Evolutionary conservation across 35 echinoderm and acorn worm genomes (phyloP).

Genomic region (Antedon bifida): DNA sequence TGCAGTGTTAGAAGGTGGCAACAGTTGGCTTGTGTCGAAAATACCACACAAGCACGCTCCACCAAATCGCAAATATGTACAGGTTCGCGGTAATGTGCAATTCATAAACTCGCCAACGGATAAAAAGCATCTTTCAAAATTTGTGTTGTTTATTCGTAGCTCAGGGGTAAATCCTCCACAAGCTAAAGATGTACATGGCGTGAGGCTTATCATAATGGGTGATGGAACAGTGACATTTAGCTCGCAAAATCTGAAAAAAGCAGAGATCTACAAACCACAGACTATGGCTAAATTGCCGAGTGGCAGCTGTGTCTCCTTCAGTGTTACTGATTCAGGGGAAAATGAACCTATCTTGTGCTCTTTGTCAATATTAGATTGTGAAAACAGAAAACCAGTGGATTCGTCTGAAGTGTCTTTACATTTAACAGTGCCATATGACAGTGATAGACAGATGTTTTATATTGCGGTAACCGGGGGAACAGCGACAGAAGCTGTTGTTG

Average conservation of each 20-base stretch:
- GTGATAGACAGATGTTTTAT: conserved; percentile 37
- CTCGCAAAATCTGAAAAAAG: conserved; percentile 42
- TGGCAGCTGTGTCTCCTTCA: conserved; percentile 64
- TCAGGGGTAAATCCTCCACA: conserved; percentile 64
- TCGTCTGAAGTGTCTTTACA: conserved; percentile 31
- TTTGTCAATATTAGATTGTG: conserved; percentile 46
- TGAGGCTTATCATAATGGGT: conserved; percentile 23
- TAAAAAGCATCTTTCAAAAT: neutral
- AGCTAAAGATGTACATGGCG: conserved; percentile 49
- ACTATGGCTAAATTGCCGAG: conserved; percentile 43
- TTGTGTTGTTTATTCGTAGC: conserved; percentile 34
- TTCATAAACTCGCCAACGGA: conserved; percentile 28
- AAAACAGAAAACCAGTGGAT: conserved; percentile 18
- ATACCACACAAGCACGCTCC: conserved; percentile 52
- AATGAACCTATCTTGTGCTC: conserved; percentile 41
- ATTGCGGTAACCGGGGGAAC: conserved; percentile 16
- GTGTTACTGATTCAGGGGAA: conserved; percentile 61
- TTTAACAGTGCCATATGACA: conserved; percentile 53
- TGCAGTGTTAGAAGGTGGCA: conserved; percentile 44
- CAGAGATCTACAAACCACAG: conserved; percentile 21
- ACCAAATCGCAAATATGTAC: conserved; percentile 21
- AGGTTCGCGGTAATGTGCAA: conserved; percentile 51
- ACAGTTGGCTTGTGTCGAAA: conserved; percentile 77
- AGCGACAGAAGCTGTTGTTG: conserved; percentile 22
- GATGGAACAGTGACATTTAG: conserved; percentile 45